Base-by-base conservation (phyloP, 2,797 vertebrate genomes). In the Clarias laeviceps region DNA sequence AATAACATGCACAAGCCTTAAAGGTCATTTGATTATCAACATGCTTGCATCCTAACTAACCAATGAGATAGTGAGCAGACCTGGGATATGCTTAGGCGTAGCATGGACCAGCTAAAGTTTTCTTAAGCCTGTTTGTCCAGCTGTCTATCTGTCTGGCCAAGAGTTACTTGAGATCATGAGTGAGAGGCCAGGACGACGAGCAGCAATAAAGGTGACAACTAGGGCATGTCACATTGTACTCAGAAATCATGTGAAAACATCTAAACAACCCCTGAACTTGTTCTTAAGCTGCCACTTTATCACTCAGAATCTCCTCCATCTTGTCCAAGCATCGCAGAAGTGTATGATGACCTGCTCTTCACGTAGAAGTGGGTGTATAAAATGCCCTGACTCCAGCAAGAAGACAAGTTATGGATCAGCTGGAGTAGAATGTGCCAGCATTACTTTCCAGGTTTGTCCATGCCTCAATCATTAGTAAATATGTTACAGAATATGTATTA, bases 101-200 rank as follows among this genome's bases (percentile, higher is more conserved):
- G 87, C 89, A 88, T 89, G 93, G 93, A 93, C 94, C 91, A 90
- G 90, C 91, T 91, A 92, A 90, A 90, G 91, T 90, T 94, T 91
- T 91, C 87, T 86, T 95, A 94, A 95, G 93, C 93, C 91, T 94
- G 93, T 95, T 94, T 94, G 92, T 91, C 94, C 94, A 95, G 93
- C 94, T 95, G 95, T 94, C 94, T 84, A 91, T 45, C 45, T 92
- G 91, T 94, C 92, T 93, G 92, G 89, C 81, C 91, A 86, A 92
- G 89, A 64, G 90, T 91, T 89, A 84, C 87, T 82, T 81, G 85
- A 88, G 83, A 82, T 88, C 82, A 80, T 82, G 84, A 85, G 64
- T 54, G 50, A 73, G 69, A 74, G 66, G 57, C 79, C 57, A 32
- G 45, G 40, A 45, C 2, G 77, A 80, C 40, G 45, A 11, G 1